Evolutionary conservation across 2,113 vertebrate genomes (phyloP).

Genomic region (Spilogale gracilis): DNA sequence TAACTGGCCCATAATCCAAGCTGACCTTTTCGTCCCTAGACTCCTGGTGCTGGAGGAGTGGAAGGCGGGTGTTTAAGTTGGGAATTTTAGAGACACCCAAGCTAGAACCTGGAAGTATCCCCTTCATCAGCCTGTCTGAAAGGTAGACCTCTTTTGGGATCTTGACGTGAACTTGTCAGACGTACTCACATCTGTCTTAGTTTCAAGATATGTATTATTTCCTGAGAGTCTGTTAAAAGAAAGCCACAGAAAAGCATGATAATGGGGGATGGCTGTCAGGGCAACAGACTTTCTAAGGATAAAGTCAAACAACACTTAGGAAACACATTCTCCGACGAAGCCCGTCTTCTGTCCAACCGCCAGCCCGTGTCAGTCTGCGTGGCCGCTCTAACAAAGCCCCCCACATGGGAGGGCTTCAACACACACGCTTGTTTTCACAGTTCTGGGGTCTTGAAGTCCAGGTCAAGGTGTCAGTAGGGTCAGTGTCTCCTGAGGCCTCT

Average conservation of each 20-base stretch:
- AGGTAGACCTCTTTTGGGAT: not conserved
- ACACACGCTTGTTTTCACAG: accelerated
- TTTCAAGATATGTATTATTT: not conserved
- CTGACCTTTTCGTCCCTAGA: not conserved
- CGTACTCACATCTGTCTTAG: not conserved
- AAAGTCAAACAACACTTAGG: not conserved
- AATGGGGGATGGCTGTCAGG: not conserved
- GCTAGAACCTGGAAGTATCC: not conserved
- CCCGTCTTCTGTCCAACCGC: not conserved
- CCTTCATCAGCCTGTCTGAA: not conserved
- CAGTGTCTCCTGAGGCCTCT: too few relatives aligned
- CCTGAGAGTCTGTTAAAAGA: not conserved
- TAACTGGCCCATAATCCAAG: not conserved
- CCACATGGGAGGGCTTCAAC: accelerated
- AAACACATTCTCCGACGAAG: not conserved
- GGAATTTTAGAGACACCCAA: not conserved
- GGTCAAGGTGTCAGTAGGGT: accelerated
- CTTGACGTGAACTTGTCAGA: not conserved
- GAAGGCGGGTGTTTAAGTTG: too few relatives aligned
- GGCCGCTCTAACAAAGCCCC: accelerated
- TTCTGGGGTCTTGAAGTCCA: not conserved
- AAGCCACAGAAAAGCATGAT: not conserved
- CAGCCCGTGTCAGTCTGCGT: not conserved
- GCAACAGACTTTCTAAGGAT: not conserved
- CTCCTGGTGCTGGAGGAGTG: not conserved